Evolutionary conservation across 2,797 vertebrate genomes (phyloP).

Genomic region (Alcedo quadribrachys): DNA sequence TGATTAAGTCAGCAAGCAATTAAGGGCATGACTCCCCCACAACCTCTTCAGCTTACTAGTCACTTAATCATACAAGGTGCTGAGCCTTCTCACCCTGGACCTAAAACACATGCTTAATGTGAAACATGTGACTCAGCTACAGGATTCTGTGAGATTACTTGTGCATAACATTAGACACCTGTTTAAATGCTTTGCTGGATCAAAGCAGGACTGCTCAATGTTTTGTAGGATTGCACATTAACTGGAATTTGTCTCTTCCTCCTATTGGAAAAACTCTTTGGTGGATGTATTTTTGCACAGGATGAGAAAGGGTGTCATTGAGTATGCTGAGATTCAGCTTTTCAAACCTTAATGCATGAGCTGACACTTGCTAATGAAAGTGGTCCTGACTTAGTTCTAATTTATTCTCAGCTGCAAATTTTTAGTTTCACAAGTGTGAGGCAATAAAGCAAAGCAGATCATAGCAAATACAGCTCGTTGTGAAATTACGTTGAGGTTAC

Average conservation of each 20-base stretch:
- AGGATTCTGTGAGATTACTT: conserved; percentile 50
- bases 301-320: not conserved
- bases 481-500: not conserved
- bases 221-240: not conserved
- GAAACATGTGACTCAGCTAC: conserved; percentile 46
- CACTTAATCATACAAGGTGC: conserved; percentile 66
- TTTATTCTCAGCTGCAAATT: conserved; percentile 12
- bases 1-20: conserved; percentile 65
- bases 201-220: conserved; percentile 37
- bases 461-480: not conserved
- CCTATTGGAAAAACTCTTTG: not conserved
- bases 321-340: not conserved
- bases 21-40: conserved; percentile 60
- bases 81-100: conserved; percentile 54
- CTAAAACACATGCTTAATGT: conserved; percentile 53
- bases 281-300: not conserved
- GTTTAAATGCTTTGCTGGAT: conserved; percentile 43
- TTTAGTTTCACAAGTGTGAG: not conserved
- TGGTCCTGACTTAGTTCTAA: not conserved
- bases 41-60: conserved; percentile 60
- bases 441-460: conserved; percentile 1
- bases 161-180: conserved; percentile 49
- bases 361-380: not conserved
- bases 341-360: not conserved
- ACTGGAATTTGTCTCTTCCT: not conserved